Evolutionary conservation across 2,113 vertebrate genomes (phyloP).

Genomic region (Hippocampus guttulatus): DNA sequence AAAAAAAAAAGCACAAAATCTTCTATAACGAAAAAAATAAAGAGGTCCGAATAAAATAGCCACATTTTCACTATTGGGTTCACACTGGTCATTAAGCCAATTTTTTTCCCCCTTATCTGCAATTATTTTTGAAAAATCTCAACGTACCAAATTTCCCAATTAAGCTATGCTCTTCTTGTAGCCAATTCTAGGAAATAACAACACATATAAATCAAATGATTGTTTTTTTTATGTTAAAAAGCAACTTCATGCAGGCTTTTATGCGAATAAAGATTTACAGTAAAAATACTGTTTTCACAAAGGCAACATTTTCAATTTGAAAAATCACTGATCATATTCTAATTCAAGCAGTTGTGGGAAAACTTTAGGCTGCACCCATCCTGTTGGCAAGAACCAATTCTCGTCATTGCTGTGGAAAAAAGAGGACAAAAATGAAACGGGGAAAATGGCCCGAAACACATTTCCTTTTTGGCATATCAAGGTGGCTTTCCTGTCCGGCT

Average conservation of each 20-base stretch:
- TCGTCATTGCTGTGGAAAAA: conserved; percentile 16
- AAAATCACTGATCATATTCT: not conserved
- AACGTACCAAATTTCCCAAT: not conserved
- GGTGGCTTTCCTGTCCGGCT: conserved; percentile 65
- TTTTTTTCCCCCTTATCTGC: not conserved
- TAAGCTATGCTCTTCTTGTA: not conserved
- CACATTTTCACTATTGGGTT: not conserved
- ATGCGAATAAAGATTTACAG: not conserved
- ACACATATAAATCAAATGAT: not conserved
- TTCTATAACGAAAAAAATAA: not conserved
- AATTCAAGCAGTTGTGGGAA: not conserved
- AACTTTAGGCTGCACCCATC: not conserved
- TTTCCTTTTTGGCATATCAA: conserved; percentile 71
- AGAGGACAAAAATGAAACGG: not conserved
- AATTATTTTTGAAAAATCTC: not conserved
- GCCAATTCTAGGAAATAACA: not conserved
- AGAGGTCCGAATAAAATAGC: not conserved
- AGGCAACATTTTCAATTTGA: not conserved
- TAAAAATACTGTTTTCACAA: not conserved
- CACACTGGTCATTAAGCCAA: not conserved
- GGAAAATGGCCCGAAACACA: conserved; percentile 34
- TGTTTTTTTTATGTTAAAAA: not conserved
- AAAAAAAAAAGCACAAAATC: not conserved
- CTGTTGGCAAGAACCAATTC: not conserved
- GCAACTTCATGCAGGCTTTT: not conserved